Base-by-base conservation (phyloP, 2,797 vertebrate species). In the Salarias fasciatus region DNA sequence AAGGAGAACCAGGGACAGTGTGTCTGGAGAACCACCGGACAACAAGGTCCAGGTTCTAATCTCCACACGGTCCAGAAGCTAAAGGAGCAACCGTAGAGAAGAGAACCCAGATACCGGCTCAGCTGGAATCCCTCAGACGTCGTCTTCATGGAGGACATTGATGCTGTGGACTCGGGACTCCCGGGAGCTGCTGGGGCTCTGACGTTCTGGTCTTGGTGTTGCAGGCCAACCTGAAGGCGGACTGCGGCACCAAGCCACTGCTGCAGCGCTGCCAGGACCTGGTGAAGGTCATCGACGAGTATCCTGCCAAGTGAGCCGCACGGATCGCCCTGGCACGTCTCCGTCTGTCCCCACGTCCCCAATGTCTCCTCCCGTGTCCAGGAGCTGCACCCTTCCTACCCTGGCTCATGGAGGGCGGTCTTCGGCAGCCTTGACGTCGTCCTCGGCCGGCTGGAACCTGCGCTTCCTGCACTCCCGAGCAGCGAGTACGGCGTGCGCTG, bases 301-400 rank as follows among this genome's bases (percentile, higher is more conserved):
- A 97, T 54, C 96, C 96, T 4, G 95, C 96, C 30, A 99, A 98
- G 97, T 98, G 56, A n/a, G n/a, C n/a, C 43, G n/a, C n/a, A n/a
- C n/a, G n/a, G n/a, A n/a, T n/a, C n/a, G n/a, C n/a, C n/a, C n/a
- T n/a, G n/a, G n/a, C n/a, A n/a, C n/a, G n/a, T n/a, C n/a, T n/a
- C n/a, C n/a, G n/a, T n/a, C n/a, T n/a, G n/a, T n/a, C n/a, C n/a
- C n/a, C n/a, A n/a, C n/a, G n/a, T n/a, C n/a, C n/a, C n/a, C n/a
- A n/a, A n/a, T n/a, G n/a, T n/a, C n/a, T n/a, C n/a, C n/a, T n/a
- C n/a, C n/a, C n/a, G n/a, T n/a, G n/a, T n/a, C n/a, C 15, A 45
- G 97, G 97, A 99, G 59, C 89, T 99, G 28, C 95, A 97, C 42
- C n/a, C 85, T 87, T 99, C 49, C 98, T 97, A 78, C 94, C 94